phyloP scores from a whole-genome alignment of 1,140 invertebrate genomes.

The Aleiodes sp. region DNA sequence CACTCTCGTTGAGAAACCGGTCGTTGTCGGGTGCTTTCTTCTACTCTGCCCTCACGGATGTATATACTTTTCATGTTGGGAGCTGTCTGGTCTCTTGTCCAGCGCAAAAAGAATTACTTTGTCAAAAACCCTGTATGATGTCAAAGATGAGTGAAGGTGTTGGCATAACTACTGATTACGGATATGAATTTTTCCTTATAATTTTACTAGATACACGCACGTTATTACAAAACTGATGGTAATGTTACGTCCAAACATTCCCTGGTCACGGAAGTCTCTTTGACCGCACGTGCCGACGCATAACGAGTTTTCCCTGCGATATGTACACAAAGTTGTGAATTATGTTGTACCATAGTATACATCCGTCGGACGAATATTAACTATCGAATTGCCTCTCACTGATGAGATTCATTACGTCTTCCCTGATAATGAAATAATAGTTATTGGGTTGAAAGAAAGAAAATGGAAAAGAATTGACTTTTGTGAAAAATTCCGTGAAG shows the following conservation, averaged over 20 bases:
- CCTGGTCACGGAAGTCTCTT: slow-evolving; percentile 27
- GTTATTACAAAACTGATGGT: slow-evolving; percentile 15
- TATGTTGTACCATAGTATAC: background rate
- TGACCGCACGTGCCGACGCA: slow-evolving; percentile 15
- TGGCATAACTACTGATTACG: background rate
- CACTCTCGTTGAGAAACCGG: slow-evolving; percentile 17
- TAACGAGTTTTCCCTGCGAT: slow-evolving; percentile 26
- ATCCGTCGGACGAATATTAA: background rate
- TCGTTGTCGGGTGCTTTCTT: slow-evolving; percentile 5
- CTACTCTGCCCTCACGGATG: background rate
- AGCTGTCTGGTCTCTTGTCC: background rate
- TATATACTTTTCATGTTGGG: background rate
- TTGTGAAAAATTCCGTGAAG: too few relatives aligned
- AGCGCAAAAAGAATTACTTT: too few relatives aligned
- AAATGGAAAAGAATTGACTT: too few relatives aligned
- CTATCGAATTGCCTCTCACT: background rate
- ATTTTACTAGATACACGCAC: background rate
- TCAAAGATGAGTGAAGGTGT: background rate
- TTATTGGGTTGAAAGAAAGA: too few relatives aligned
- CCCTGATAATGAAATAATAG: too few relatives aligned
- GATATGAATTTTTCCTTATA: background rate
- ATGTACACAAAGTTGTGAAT: background rate
- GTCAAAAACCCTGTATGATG: background rate
- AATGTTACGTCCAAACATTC: slow-evolving; percentile 32
- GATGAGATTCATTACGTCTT: too few relatives aligned